Conservation (phyloP, 2,888 invertebrate species). For the Pycnomerus fuliginosus region DNA sequence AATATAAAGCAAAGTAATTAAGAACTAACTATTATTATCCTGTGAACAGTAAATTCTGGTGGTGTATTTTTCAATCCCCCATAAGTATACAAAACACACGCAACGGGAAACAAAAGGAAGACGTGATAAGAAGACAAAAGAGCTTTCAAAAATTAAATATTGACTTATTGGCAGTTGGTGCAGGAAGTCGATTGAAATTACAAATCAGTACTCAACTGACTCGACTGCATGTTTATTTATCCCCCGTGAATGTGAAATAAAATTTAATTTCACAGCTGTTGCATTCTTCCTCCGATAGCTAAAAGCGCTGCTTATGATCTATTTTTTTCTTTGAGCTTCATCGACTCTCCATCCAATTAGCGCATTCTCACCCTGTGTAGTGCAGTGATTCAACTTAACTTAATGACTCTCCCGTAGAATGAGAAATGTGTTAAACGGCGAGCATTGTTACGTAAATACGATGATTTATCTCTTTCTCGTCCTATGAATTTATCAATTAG, state of each 20-base stretch:
- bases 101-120: conserved; percentile 17
- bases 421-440: too few relatives aligned
- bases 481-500: conserved; percentile 23
- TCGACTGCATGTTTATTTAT: conserved; percentile 9
- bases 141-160: conserved; percentile 17
- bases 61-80: too few relatives aligned
- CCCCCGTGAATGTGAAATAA: conserved; percentile 6
- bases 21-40: conserved; percentile 9
- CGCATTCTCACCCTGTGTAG: too few relatives aligned
- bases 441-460: too few relatives aligned
- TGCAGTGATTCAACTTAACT: too few relatives aligned
- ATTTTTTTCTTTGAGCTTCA: too few relatives aligned
- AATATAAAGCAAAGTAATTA: conserved; percentile 22
- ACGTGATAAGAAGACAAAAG: conserved; percentile 16
- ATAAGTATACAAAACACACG: conserved; percentile 13
- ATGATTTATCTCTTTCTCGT: conserved; percentile 1
- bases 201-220: conserved; percentile 10
- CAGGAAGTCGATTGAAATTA: conserved; percentile 17
- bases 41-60: background rate
- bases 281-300: too few relatives aligned
- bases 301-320: too few relatives aligned
- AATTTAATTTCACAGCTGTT: conserved; percentile 6
- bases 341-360: too few relatives aligned
- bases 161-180: conserved; percentile 17
- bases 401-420: too few relatives aligned